phyloP scores from a whole-genome alignment of 64 coral and sea anemone species.

The Pachyseris speciosa region DNA sequence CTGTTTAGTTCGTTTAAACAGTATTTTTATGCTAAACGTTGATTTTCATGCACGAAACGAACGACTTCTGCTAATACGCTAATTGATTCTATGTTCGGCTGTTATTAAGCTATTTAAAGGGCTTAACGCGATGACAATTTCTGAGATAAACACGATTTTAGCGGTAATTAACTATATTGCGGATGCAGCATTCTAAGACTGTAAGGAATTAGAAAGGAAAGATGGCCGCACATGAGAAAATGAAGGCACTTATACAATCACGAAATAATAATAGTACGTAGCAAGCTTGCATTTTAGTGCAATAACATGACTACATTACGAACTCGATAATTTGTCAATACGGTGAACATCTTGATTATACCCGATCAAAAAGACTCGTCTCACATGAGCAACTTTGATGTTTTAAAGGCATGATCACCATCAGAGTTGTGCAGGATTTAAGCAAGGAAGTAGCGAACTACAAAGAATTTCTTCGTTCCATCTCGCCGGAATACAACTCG shows the following conservation, averaged over 20 bases:
- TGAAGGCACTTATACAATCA: neutral
- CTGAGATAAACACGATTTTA: slow-evolving; percentile 3
- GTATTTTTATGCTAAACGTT: neutral
- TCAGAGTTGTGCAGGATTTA: no score
- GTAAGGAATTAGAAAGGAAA: neutral
- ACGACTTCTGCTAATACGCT: neutral
- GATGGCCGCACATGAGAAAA: neutral
- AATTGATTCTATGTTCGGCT: neutral
- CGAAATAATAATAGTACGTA: no score
- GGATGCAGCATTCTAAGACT: neutral
- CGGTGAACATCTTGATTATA: neutral
- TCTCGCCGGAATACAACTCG: no score
- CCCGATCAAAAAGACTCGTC: no score
- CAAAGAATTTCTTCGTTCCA: neutral
- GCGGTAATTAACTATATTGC: slow-evolving; percentile 16
- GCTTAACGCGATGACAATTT: neutral
- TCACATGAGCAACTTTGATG: no score
- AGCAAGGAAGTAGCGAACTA: neutral
- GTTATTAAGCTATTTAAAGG: neutral
- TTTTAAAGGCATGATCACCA: no score
- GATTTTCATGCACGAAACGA: neutral
- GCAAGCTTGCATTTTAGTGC: no score
- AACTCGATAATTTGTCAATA: no score
- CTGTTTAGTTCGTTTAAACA: neutral
- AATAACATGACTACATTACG: no score